Percentiles rank a stretch among this genome's conserved stretches.
Evolutionary conservation across 1,140 invertebrate genomes (phyloP).

Genomic region (Drosophila saltans): DNA sequence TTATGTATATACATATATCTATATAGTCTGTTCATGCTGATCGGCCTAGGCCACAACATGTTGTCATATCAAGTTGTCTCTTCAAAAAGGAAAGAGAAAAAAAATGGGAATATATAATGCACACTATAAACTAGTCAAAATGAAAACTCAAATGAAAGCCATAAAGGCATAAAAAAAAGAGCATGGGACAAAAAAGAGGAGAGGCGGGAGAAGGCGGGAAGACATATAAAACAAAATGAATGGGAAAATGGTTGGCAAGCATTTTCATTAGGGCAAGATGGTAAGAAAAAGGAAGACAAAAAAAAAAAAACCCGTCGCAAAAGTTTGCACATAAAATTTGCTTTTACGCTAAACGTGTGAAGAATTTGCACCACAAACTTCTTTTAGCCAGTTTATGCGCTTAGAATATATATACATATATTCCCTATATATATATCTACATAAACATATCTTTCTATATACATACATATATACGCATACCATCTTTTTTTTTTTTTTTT

Average conservation of each 20-base stretch:
- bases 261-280: conserved; percentile 18
- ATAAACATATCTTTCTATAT: background rate
- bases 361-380: conserved; percentile 36
- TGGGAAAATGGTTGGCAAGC: conserved; percentile 22
- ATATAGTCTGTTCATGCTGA: background rate
- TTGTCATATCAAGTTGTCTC: conserved; percentile 8
- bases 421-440: background rate
- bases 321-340: conserved; percentile 53
- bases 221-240: conserved; percentile 2
- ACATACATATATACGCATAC: background rate
- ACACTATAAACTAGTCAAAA: conserved; percentile 39
- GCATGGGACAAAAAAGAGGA: background rate
- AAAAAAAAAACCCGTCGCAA: conserved; percentile 38
- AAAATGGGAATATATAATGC: background rate
- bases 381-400: conserved; percentile 12
- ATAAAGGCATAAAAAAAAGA: conserved; percentile 27
- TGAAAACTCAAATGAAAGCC: conserved; percentile 50
- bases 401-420: conserved; percentile 11
- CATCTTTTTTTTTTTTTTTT: conserved; percentile 7
- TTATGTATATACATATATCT: background rate
- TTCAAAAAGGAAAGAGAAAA: background rate
- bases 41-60: conserved; percentile 9
- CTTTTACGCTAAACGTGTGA: conserved; percentile 57
- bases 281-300: background rate
- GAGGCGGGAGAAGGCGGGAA: background rate